Base-by-base conservation (phyloP, 2,888 invertebrate genomes). In the Drosophila conformis region DNA sequence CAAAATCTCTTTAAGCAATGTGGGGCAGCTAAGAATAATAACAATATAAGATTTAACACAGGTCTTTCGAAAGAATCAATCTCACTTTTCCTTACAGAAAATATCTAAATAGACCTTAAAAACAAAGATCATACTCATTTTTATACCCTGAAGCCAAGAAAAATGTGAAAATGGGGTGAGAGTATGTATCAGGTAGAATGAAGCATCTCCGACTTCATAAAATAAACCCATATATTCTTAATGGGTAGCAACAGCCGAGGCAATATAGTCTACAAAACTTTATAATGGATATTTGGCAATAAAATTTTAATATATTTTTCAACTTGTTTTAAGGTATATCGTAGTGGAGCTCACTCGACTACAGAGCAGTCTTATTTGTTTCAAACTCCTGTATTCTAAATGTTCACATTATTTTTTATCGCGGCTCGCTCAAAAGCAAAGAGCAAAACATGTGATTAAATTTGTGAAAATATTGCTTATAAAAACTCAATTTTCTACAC, bases 401-500 rank as follows among this genome's bases (percentile, higher is more conserved):
- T 27, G 15, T 25, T 25, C 15, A 1, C 46, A 46, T 46, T 25
- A 46, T 25, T 25, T 25, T 46, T 46, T 46, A 46, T 15, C 46
- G 25, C 46, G 25, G 2, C 46, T 25, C 2, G 8, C 21, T 7
- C 7, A 25, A 46, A 15, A 27, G 27, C 27, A 18, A 27, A 18
- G 5, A 27, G 18, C 27, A 49, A 49, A 49, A 49, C 27, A 49
- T 27, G 10, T 27, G 49, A 25, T 49, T 27, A 49, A 56, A 40
- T 27, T 56, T n/a, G 18, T 29, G 8, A 18, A 25, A 54, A 36
- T 59, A 52, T 40, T 10, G 38, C 21, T 5, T 48, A 60, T 48
- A 42, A 54, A 69, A 65, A 66, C 63, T 60, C 29, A 51, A 66
- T 62, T 69, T 69, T 21, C 25, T 31, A 54, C 62, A 49, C 36